These are phyloP conservation scores for Coryphaenoides rupestris DNA, from an alignment of 2,113 vertebrate genomes.

Conservation along the genomic window DNA sequence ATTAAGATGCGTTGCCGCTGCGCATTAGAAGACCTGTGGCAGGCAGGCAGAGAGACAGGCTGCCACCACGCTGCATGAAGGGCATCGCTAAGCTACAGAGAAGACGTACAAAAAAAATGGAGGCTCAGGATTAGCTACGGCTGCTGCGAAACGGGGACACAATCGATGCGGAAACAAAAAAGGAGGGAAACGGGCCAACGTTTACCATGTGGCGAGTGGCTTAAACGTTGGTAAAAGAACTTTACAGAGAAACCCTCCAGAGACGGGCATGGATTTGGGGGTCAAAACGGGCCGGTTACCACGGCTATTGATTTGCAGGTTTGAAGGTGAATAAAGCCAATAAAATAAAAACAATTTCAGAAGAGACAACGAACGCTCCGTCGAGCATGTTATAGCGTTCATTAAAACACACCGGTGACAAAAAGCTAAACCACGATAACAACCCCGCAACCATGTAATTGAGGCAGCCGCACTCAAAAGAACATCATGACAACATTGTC, in stretches of 20 bases:
- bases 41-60: no score
- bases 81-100: background rate
- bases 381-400: constrained; percentile 37
- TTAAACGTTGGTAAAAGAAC: constrained; percentile 45
- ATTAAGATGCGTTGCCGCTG: no score
- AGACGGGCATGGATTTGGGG: no score
- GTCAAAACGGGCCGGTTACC: no score
- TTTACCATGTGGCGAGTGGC: constrained; percentile 37
- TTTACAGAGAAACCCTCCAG: no score
- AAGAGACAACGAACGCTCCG: constrained; percentile 29
- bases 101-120: no score
- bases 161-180: constrained; percentile 11
- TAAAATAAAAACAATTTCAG: constrained; percentile 58
- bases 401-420: constrained; percentile 21
- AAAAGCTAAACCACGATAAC: no score
- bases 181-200: constrained; percentile 18
- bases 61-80: no score
- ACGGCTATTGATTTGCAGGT: constrained; percentile 48
- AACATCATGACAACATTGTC: no score
- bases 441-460: no score
- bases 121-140: constrained; percentile 45
- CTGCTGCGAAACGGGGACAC: background rate
- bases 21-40: constrained; percentile 58
- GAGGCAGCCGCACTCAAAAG: no score
- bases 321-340: constrained; percentile 41